Conservation (phyloP, 2,113 vertebrate genomes). For the Lophius piscatorius region DNA sequence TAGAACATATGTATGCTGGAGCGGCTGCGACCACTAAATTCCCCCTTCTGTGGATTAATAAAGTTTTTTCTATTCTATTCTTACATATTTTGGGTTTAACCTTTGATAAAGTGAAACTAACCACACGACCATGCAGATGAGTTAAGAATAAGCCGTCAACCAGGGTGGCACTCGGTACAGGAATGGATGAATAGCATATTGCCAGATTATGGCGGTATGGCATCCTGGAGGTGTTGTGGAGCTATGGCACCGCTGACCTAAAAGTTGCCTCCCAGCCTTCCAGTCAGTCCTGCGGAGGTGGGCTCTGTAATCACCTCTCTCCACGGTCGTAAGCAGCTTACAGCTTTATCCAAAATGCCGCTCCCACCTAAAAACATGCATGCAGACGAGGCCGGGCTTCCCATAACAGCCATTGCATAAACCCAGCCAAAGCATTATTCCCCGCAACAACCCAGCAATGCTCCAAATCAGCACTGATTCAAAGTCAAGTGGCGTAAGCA, state of each 20-base stretch:
- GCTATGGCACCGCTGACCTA: slow-evolving; percentile 70
- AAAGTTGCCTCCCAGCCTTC: slow-evolving; percentile 71
- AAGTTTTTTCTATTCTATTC: too few species aligned
- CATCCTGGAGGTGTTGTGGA: slow-evolving; percentile 34
- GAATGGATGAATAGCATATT: slow-evolving; percentile 13
- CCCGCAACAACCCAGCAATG: slow-evolving; percentile 74
- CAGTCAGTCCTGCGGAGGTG: slow-evolving; percentile 69
- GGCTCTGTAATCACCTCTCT: slow-evolving; percentile 80
- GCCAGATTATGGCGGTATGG: slow-evolving; percentile 44
- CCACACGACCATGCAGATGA: slow-evolving; percentile 26
- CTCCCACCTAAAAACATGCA: slow-evolving; percentile 76
- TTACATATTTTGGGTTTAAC: slow-evolving; percentile 19
- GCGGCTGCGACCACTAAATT: too few species aligned
- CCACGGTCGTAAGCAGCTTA: slow-evolving; percentile 82
- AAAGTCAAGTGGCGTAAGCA: slow-evolving; percentile 80
- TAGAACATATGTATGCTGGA: too few species aligned
- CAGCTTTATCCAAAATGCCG: slow-evolving; percentile 76
- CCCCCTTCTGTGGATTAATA: too few species aligned
- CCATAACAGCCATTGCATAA: slow-evolving; percentile 78
- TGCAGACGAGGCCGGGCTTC: slow-evolving; percentile 74
- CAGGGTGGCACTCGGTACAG: slow-evolving; percentile 31
- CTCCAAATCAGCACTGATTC: slow-evolving; percentile 77
- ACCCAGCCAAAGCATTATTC: slow-evolving; percentile 76
- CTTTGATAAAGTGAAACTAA: slow-evolving; percentile 25
- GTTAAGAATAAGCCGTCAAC: slow-evolving; percentile 46